Evolutionary conservation across 2,888 invertebrate genomes (phyloP).

Genomic region (Latrodectus elegans): DNA sequence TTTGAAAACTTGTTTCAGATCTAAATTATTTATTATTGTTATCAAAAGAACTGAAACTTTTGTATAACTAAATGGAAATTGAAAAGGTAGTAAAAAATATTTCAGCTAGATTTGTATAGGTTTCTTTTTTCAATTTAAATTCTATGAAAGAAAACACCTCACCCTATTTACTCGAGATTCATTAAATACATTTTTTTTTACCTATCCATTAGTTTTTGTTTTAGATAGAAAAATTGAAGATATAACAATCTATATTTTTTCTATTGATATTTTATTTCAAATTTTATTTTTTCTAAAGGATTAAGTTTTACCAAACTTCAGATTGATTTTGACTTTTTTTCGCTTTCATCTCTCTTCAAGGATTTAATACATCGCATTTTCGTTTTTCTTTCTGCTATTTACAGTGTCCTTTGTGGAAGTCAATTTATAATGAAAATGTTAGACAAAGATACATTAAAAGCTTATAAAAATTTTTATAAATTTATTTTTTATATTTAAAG

Average conservation of each 20-base stretch:
- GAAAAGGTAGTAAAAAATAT: background rate
- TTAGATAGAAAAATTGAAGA: background rate
- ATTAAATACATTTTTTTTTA: constrained; percentile 26
- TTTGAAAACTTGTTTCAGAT: background rate
- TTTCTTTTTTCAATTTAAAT: background rate
- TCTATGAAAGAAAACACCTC: constrained; percentile 7
- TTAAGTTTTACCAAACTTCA: background rate
- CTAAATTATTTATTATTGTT: constrained; percentile 7
- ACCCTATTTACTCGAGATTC: constrained; percentile 3
- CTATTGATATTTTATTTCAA: background rate
- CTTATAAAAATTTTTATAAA: too few species aligned
- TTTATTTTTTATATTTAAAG: too few species aligned
- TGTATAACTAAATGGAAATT: constrained; percentile 6
- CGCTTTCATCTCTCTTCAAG: too few species aligned
- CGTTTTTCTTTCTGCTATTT: too few species aligned
- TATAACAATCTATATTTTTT: constrained; percentile 4
- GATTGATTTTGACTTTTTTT: background rate
- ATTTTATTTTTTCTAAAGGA: background rate
- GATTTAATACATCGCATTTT: too few species aligned
- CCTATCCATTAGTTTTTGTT: constrained; percentile 25
- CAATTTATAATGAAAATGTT: too few species aligned
- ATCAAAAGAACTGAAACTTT: background rate
- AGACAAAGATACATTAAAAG: too few species aligned
- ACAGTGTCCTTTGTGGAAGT: too few species aligned
- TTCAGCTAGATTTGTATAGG: too few species aligned